These are phyloP conservation scores for Spea bombifrons DNA, from an alignment of 2,113 vertebrate species.

Conservation along the genomic window DNA sequence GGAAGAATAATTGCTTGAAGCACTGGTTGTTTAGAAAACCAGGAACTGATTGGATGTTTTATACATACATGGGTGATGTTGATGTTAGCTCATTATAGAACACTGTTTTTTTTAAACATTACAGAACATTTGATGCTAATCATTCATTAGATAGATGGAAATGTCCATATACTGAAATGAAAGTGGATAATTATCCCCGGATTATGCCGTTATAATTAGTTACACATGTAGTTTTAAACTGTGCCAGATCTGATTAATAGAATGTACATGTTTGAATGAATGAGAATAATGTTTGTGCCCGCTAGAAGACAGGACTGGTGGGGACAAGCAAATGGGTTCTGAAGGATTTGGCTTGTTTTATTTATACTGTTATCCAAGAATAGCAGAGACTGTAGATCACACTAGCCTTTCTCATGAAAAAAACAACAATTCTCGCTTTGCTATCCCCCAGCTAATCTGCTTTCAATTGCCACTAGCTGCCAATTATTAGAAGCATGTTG, in stretches of 20 bases:
- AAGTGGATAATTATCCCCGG: not conserved
- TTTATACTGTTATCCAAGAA: not conserved
- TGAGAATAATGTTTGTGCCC: too few relatives aligned
- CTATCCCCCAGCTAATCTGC: constrained; percentile 24
- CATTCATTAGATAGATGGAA: not conserved
- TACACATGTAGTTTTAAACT: not conserved
- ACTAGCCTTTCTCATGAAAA: constrained; percentile 27
- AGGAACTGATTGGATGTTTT: too few relatives aligned
- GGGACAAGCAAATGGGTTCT: too few relatives aligned
- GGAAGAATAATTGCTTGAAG: too few relatives aligned
- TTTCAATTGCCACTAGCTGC: constrained; percentile 1
- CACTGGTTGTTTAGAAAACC: too few relatives aligned
- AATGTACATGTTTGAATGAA: not conserved
- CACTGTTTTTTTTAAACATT: too few relatives aligned
- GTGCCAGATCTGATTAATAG: not conserved
- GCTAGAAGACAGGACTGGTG: too few relatives aligned
- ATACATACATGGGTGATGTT: too few relatives aligned
- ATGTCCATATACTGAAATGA: not conserved
- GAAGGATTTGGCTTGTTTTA: too few relatives aligned
- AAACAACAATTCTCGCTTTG: constrained; percentile 11
- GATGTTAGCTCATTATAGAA: too few relatives aligned
- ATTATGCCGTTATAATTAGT: not conserved
- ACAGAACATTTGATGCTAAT: not conserved
- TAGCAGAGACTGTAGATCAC: constrained; percentile 11
- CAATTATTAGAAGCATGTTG: constrained; percentile 23